Evolutionary conservation across 2,888 invertebrate genomes (phyloP).

Genomic region (Drosophila mulleri): DNA sequence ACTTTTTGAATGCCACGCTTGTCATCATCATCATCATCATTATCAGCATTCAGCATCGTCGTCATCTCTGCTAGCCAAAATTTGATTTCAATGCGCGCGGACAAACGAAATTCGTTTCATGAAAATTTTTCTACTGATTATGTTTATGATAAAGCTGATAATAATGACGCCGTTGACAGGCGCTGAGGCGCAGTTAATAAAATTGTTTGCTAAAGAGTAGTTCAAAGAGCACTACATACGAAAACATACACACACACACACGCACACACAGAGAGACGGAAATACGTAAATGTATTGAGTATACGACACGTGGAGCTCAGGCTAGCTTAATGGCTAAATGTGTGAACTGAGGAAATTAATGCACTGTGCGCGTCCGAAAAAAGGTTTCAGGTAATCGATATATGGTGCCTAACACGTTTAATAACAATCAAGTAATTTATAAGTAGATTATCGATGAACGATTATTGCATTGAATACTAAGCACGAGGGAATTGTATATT

Average conservation of each 20-base stretch:
- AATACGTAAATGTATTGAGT: constrained; percentile 26
- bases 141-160: constrained; percentile 41
- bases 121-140: constrained; percentile 35
- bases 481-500: not conserved
- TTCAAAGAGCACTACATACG: constrained; percentile 13
- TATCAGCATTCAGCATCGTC: not conserved
- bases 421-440: constrained; percentile 4
- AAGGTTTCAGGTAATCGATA: constrained; percentile 19
- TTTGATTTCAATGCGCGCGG: constrained; percentile 27
- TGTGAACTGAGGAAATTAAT: constrained; percentile 23
- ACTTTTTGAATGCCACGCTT: constrained; percentile 40
- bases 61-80: not conserved
- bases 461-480: not conserved
- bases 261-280: not conserved
- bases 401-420: not conserved
- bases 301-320: constrained; percentile 36
- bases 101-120: constrained; percentile 1
- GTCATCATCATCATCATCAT: constrained; percentile 16
- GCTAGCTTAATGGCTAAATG: constrained; percentile 17
- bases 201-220: constrained; percentile 17
- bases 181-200: constrained; percentile 16
- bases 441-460: constrained; percentile 14
- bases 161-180: constrained; percentile 31
- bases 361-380: not conserved
- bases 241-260: not conserved